Evolutionary conservation across 1,140 invertebrate species (phyloP), one percentile per base, ranked within the genome.

Genomic region (Metaphire vulgaris): DNA sequence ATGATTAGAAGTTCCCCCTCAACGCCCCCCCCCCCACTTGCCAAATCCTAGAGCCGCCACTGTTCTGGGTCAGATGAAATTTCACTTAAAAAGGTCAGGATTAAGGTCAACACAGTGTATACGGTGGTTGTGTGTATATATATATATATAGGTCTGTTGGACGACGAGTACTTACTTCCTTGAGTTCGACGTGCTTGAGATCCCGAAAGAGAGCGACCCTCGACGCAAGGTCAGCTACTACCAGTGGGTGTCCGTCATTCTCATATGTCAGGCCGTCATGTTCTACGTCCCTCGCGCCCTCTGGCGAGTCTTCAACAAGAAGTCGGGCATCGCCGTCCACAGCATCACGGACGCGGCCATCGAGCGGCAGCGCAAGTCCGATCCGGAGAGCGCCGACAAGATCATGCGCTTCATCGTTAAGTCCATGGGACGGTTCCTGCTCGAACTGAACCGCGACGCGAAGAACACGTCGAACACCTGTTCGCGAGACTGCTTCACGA

Each of bases 211-310:
- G 26, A n/a, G 41, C 34, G 77, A 56, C 12, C 16, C 66, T 0
- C 32, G 28, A n/a, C 1, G 33, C 2, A 64, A 78, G 2, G 80
- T 83, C 66, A 94, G 95, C 81, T 97, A 97, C 86, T 97, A 97
- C 86, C 95, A 97, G 89, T 97, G 94, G 95, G 93, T 97, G 41
- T 95, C 93, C 83, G 93, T 94, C 80, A 89, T 94, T 76, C 88
- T 97, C 74, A 83, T 85, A 83, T 90, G 90, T 21, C 90, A 97
- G 93, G 95, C 95, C 80, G 93, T 97, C 86, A 88, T 97, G 80
- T 98, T 98, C 88, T 97, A 97, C 88, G 92, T 94, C 78, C 96
- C 96, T 70, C 90, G 95, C 64, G 56, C 84, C 12, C 33, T 84
- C 1, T 85, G 84, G 84, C 79, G 80, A 16, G 79, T 84, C 64